Evolutionary conservation across 23 tunicate genomes (phyloP).

Genomic region (Oikopleura vanhoeffeni): DNA sequence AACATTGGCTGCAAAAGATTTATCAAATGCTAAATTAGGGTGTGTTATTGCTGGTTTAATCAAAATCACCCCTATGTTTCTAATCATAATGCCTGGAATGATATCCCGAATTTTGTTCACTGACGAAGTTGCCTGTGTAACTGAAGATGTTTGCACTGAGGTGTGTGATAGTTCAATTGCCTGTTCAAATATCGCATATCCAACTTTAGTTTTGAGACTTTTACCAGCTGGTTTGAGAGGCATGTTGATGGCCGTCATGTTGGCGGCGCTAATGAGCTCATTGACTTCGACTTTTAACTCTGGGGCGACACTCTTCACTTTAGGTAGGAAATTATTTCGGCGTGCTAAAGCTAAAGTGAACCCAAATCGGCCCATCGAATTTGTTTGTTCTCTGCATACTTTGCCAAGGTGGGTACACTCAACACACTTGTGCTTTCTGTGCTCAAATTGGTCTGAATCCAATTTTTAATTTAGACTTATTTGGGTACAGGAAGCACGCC

Average conservation of each 20-base stretch:
- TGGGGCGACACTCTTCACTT: constrained; percentile 43
- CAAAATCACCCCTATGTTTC: constrained; percentile 63
- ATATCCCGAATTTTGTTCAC: constrained; percentile 8
- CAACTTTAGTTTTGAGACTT: constrained; percentile 49
- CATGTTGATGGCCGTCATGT: constrained; percentile 33
- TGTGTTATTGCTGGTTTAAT: constrained; percentile 67
- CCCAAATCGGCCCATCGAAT: too few species aligned
- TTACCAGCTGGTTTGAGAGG: constrained; percentile 64
- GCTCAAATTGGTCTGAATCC: too few species aligned
- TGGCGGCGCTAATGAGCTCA: constrained; percentile 63
- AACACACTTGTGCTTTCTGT: too few species aligned
- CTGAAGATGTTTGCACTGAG: constrained; percentile 24
- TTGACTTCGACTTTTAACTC: constrained; percentile 63
- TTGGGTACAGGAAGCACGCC: too few species aligned
- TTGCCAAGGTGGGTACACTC: too few species aligned
- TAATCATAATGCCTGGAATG: constrained; percentile 98
- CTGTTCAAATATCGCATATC: constrained; percentile 76
- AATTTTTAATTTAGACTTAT: too few species aligned
- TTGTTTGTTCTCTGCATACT: too few species aligned
- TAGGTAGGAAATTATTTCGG: too few species aligned
- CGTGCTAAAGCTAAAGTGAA: too few species aligned
- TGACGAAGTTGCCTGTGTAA: constrained; percentile 58
- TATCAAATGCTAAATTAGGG: constrained; percentile 75
- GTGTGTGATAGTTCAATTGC: constrained; percentile 45
- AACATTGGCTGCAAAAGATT: constrained; percentile 58